phyloP scores from a whole-genome alignment of 2,113 vertebrate genomes.

The Amia ocellicauda region DNA sequence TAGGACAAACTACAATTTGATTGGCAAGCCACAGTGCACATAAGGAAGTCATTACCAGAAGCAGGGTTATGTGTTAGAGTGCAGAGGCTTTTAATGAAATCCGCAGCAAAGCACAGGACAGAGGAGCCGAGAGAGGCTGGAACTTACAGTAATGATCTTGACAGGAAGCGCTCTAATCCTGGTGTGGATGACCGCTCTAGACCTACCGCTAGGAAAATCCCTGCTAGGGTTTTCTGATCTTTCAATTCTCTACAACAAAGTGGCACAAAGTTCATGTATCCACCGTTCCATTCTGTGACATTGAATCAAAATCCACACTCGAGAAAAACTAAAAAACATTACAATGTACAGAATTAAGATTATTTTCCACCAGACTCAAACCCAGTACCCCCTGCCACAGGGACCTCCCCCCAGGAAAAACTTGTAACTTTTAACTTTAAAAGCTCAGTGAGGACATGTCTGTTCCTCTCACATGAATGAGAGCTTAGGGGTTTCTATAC shows the following conservation, averaged over 20 bases:
- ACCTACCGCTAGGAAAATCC: slow-evolving; percentile 71
- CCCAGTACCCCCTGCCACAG: no score
- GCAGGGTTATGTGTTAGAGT: background rate
- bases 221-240: slow-evolving; percentile 62
- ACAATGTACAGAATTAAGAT: no score
- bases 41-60: background rate
- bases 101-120: slow-evolving; percentile 24
- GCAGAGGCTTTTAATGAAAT: no score
- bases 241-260: slow-evolving; percentile 64
- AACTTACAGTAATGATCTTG: slow-evolving; percentile 53
- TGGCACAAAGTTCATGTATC: slow-evolving; percentile 31
- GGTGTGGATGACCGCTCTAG: slow-evolving; percentile 60
- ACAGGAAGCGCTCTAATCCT: slow-evolving; percentile 65
- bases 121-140: background rate
- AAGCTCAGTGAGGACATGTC: no score
- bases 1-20: no score
- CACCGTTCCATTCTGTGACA: background rate
- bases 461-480: no score
- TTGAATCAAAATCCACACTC: background rate
- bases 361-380: no score
- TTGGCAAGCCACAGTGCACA: background rate
- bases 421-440: no score
- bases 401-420: no score
- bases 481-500: no score
- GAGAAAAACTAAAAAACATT: no score